Evolutionary conservation across 2,888 invertebrate genomes (phyloP), one percentile per base, ranked within the genome.

Genomic region (Latrodectus elegans): DNA sequence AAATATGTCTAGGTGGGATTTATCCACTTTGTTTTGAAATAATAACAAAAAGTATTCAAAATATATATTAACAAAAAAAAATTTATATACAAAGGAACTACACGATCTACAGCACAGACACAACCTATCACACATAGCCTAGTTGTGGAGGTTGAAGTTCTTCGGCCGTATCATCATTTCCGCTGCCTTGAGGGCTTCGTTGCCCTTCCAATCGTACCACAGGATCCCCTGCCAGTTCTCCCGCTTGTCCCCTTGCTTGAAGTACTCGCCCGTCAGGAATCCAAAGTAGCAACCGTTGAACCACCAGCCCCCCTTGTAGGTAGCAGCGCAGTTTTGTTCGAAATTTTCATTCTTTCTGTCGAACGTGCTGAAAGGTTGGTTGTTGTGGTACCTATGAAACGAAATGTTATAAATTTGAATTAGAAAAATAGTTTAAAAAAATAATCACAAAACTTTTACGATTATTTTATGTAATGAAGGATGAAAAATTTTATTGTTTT

Each of bases 221-320:
- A 94, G 93, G 72, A 94, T 93, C 60, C 94, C 94, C 75, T 93
- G 92, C 91, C 88, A 85, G 15, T 78, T 83, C 22, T 83, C 80
- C 4, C 81, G 14, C 26, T 81, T 77, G 11, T 77, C 82, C 8
- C 65, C 83, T 0, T 74, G 75, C 15, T 83, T 78, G 17, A 82
- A 85, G 38, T 89, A 89, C 49, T 86, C 84, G 8, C 88, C 89
- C 11, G 89, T 90, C 65, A 90, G 74, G 49, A 89, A 86, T 10
- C 87, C 89, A 17, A 84, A 88, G 49, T 86, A 82, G 73, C 94
- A 94, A 93, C 93, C 93, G 90, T 94, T 93, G 90, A 94, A 94
- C 94, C 94, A 94, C 94, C 94, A 94, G 12, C 94, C 94, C 26
- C 94, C 94, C 1, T 93, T 94, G 91, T 93, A 94, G 1, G 93